Base-by-base conservation (phyloP, 2,888 invertebrate species). In the Hemistola chrysoprasaria region DNA sequence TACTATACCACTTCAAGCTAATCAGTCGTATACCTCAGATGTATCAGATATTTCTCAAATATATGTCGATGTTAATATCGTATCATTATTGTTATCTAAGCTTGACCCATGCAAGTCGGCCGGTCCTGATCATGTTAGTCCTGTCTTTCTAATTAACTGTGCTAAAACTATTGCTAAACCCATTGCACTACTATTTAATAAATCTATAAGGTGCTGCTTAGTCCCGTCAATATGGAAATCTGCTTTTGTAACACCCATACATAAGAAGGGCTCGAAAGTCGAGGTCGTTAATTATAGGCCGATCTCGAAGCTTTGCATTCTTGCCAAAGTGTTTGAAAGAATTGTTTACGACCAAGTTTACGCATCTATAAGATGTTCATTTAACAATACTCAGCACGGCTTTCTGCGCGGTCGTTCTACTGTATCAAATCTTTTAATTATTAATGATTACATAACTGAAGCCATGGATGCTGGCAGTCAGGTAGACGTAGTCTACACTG, bases 241-340 rank as follows among this genome's bases (percentile, higher is more conserved):
- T 1, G 41, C 31, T 1, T 36, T 22, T 33, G 24, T 37, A 16
- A 24, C 33, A 8, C 43, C 38, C 2, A 8, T 43, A 9, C 29
- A 34, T 21, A 37, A 37, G 27, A 43, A 43, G 10, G 43, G 38
- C 1, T 10, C 38, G 0, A 43, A 26, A 11, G 16, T 11, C 5
- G 26, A 29, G 22, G 26, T 43, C 1, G 8, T 8, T n/a, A 43
- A 43, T 10, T 43, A 43, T 20, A 33, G 43, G n/a, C 43, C 43
- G 0, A 34, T 43, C n/a, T 38, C 43, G 3, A 43, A 38, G n/a
- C 21, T 43, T 2, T 43, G 43, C 22, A 34, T 38, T 2, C 8
- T 43, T 6, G 28, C 40, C 7, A 40, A 11, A 23, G 6, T 35
- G 4, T 22, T 35, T 10, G 22, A 30, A 10, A 30, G 9, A 7